Evolutionary conservation across 2,888 invertebrate species (phyloP).

Genomic region (Myopa testacea): DNA sequence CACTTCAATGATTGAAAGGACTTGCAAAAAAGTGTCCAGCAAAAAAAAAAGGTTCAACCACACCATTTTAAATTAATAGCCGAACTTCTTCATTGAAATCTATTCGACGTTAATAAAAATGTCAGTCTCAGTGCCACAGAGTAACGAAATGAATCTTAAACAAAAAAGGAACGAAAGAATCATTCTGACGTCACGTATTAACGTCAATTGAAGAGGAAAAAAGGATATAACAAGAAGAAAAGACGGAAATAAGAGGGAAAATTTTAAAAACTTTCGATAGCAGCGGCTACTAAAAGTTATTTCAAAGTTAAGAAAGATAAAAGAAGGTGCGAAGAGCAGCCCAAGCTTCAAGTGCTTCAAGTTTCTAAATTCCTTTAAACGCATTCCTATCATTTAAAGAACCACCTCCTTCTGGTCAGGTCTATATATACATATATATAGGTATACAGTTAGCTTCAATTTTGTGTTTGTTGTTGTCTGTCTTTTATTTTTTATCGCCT

Average conservation of each 20-base stretch:
- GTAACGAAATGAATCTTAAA: conserved; percentile 37
- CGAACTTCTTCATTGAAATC: conserved; percentile 36
- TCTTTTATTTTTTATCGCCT: conserved; percentile 40
- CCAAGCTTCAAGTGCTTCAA: conserved; percentile 35
- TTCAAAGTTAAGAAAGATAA: conserved; percentile 59
- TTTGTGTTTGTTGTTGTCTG: conserved; percentile 27
- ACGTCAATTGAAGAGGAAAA: conserved; percentile 61
- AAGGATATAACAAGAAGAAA: conserved; percentile 34
- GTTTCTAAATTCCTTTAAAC: conserved; percentile 20
- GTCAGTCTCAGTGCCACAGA: conserved; percentile 49
- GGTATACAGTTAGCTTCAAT: too few species aligned
- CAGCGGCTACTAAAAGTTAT: conserved; percentile 55
- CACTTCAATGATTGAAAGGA: not conserved
- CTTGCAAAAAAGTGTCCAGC: not conserved
- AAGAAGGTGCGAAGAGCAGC: conserved; percentile 39
- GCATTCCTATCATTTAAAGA: not conserved
- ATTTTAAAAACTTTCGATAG: conserved; percentile 56
- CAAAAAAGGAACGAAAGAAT: not conserved
- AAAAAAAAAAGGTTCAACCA: not conserved
- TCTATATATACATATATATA: not conserved
- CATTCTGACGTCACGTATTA: conserved; percentile 57
- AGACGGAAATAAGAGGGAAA: conserved; percentile 24
- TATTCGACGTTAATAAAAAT: conserved; percentile 50
- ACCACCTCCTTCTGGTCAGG: conserved; percentile 20
- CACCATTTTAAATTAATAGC: conserved; percentile 18